Percentiles rank a stretch among this genome's conserved stretches.
Evolutionary conservation across 2,113 vertebrate species (phyloP).

Genomic region (Lepidiolamprologus cunningtoni): DNA sequence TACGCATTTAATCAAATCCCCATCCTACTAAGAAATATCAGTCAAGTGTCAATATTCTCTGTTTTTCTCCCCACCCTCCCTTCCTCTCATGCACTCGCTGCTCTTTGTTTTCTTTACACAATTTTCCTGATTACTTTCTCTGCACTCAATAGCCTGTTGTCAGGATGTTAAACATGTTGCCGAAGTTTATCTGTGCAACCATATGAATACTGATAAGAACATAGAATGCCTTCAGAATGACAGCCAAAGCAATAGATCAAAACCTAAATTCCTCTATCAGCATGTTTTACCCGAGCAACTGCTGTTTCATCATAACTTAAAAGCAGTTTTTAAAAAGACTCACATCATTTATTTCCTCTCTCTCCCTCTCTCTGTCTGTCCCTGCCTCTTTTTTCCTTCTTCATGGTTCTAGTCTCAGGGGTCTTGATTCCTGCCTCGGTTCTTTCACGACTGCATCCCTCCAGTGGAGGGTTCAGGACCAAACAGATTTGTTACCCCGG

Average conservation of each 20-base stretch:
- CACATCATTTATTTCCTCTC: constrained; percentile 20
- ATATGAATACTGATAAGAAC: background rate
- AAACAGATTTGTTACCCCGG: constrained; percentile 24
- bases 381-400: background rate
- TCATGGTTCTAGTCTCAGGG: constrained; percentile 9
- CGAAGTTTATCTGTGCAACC: background rate
- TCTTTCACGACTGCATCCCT: constrained; percentile 13
- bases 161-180: background rate
- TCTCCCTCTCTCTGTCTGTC: background rate
- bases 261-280: constrained; percentile 9
- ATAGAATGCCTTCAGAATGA: constrained; percentile 2
- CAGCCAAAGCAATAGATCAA: constrained; percentile 2
- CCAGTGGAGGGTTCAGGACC: constrained; percentile 5
- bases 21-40: background rate
- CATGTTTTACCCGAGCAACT: constrained; percentile 3
- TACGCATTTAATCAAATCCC: background rate
- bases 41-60: background rate
- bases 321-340: constrained; percentile 20
- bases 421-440: constrained; percentile 1
- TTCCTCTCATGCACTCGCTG: background rate
- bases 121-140: background rate
- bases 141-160: background rate
- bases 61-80: background rate
- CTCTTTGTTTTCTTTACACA: background rate
- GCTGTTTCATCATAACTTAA: constrained; percentile 32